These are phyloP conservation scores for Hartigia nigra DNA, from an alignment of 2,888 invertebrate species.

Conservation along the genomic window DNA sequence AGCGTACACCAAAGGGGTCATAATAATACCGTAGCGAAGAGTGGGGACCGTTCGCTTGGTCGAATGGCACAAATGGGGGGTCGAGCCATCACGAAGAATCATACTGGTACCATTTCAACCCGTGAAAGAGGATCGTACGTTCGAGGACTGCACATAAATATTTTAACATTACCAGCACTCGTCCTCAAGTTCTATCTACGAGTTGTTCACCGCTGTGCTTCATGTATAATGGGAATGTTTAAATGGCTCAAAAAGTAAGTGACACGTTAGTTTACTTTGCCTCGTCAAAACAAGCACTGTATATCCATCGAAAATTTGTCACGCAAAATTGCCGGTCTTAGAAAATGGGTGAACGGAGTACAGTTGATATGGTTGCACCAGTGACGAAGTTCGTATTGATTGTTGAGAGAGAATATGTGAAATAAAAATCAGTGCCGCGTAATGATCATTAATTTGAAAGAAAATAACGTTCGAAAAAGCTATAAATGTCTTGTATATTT, in stretches of 20 bases:
- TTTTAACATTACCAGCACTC: conserved; percentile 17
- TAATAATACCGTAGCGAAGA: conserved; percentile 3
- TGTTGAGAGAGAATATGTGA: not conserved
- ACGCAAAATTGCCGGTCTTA: not conserved
- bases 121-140: conserved; percentile 33
- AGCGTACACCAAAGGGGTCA: not conserved
- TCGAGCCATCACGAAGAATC: conserved; percentile 33
- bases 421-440: not conserved
- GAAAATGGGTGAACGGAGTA: not conserved
- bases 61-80: conserved; percentile 21
- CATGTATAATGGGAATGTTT: conserved; percentile 51
- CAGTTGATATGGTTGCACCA: not conserved
- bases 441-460: not conserved
- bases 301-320: not conserved
- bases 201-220: conserved; percentile 33
- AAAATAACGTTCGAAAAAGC: not conserved
- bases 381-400: not conserved
- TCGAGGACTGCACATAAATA: conserved; percentile 20
- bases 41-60: conserved; percentile 30
- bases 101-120: conserved; percentile 35
- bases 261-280: not conserved
- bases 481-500: not conserved
- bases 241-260: conserved; percentile 59
- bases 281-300: not conserved
- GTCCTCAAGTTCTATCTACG: conserved; percentile 26